Conservation (phyloP, 2,113 vertebrate genomes). For the Heptranchias perlo region DNA sequence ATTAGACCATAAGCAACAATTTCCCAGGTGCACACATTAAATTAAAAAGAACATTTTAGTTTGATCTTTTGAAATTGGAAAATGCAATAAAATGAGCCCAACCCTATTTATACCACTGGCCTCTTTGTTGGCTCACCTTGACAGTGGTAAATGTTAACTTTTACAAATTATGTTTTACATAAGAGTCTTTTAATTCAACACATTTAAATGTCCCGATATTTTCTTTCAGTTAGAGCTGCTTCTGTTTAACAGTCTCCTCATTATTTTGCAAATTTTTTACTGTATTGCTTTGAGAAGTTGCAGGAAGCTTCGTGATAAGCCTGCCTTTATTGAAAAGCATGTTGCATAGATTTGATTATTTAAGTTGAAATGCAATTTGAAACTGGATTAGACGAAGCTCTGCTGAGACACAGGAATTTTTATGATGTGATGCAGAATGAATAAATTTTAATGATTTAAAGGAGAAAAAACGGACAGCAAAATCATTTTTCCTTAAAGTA, state of each 20-base stretch:
- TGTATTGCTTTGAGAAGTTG: not conserved
- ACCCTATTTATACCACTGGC: not conserved
- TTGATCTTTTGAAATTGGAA: not conserved
- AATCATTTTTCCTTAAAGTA: not conserved
- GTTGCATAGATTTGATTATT: not conserved
- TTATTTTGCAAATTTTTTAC: not conserved
- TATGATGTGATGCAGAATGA: not conserved
- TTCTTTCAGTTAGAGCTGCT: not conserved
- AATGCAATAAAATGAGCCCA: not conserved
- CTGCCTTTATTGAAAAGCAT: not conserved
- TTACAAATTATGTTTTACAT: not conserved
- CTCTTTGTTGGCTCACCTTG: not conserved
- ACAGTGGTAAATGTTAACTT: not conserved
- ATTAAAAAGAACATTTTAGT: not conserved
- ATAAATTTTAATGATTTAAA: not conserved
- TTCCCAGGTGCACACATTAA: not conserved
- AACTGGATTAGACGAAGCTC: not conserved
- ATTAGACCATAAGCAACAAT: not conserved
- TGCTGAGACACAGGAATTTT: not conserved
- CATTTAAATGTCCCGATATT: not conserved
- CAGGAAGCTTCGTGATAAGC: not conserved
- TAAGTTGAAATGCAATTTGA: not conserved
- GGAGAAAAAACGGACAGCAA: not conserved
- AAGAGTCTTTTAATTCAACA: not conserved
- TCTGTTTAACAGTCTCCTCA: not conserved